Evolutionary conservation across 2,797 vertebrate species (phyloP), one percentile per base, ranked within the genome.

Genomic region (Aphelocoma californica): DNA sequence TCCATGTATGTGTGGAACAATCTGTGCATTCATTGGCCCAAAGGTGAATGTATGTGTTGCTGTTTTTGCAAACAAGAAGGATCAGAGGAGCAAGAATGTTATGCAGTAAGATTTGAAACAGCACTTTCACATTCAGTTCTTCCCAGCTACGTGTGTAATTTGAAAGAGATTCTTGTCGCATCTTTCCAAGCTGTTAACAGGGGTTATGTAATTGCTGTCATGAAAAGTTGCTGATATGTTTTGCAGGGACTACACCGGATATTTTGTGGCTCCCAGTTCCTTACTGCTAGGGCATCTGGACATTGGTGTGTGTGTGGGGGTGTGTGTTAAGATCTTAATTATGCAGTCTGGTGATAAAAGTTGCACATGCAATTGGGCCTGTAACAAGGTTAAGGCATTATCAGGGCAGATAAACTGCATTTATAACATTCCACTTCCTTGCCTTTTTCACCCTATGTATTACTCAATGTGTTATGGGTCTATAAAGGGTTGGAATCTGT

Each of bases 11-110:
- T 40, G 25, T 64, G 42, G 18, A 64, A 18, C 25, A 28, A 15
- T 34, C 57, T 72, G 0, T 3, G 6, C 17, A 6, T 34, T 16
- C 3, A 0, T 15, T 20, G 48, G 24, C 48, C 25, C 2, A 14
- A 34, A 72, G 18, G 24, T 21, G n/a, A 60, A 56, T 10, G n/a
- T 7, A 7, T 79, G 62, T 86, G 69, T 14, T 79, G 50, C 54
- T 79, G 29, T 0, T 57, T 50, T 61, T 90, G 34, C 38, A 61
- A 64, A 54, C 9, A 32, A 21, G 28, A 17, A 62, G 72, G n/a
- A 51, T 58, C 31, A 36, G 81, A 71, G 38, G 25, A 74, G 31
- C 14, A 74, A 34, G 50, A 51, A 21, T 23, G 29, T 20, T 71
- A 7, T 2, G 8, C 60, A 32, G 31, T 14, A 60, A 29, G 70